Evolutionary conservation across 2,113 vertebrate genomes (phyloP).

Genomic region (Chunga burmeisteri): DNA sequence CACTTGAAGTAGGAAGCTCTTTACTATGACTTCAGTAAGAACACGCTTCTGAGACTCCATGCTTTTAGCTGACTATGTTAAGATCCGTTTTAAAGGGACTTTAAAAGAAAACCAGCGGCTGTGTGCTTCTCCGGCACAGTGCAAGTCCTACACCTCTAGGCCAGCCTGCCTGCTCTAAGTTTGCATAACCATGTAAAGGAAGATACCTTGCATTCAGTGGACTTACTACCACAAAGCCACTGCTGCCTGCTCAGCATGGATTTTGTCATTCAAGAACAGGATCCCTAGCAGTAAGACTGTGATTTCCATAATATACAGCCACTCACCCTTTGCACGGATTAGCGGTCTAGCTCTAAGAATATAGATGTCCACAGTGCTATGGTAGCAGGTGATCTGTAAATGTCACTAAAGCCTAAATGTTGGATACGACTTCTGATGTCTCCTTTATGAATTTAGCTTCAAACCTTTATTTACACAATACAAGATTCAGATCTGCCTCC

Average conservation of each 20-base stretch:
- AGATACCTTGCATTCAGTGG: neutral
- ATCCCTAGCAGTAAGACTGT: neutral
- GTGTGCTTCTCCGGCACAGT: accelerated
- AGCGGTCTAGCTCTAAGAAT: neutral
- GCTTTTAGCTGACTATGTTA: neutral
- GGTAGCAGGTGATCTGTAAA: neutral
- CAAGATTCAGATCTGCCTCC: neutral
- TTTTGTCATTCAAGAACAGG: neutral
- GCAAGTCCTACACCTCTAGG: neutral
- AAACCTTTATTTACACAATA: neutral
- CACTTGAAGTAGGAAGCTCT: neutral
- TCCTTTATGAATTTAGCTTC: neutral
- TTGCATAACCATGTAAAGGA: neutral
- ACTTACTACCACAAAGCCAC: neutral
- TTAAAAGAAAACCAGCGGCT: too few relatives aligned
- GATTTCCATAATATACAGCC: neutral
- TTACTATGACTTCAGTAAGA: neutral
- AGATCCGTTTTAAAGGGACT: neutral
- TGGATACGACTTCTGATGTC: neutral
- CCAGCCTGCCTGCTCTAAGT: neutral
- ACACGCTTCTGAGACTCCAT: neutral
- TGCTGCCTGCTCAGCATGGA: neutral
- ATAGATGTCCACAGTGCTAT: neutral
- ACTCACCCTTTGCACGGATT: neutral
- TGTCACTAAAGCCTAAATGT: neutral